Evolutionary conservation across 2,888 invertebrate species (phyloP).

Genomic region (Trilocha varians): DNA sequence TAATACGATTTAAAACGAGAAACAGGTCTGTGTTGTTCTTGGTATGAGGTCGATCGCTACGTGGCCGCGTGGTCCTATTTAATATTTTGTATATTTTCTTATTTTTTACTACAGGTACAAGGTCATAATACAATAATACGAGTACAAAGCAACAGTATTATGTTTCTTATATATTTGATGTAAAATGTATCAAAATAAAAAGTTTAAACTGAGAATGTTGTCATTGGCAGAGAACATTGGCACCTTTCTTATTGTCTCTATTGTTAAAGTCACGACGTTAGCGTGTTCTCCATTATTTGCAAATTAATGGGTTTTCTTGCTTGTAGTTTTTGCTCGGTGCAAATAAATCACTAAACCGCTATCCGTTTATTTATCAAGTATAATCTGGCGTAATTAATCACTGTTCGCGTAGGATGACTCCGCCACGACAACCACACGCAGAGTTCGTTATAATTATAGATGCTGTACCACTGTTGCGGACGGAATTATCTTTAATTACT

Average conservation of each 20-base stretch:
- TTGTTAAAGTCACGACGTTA: no score
- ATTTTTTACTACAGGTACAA: no score
- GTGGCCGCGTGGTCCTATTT: neutral
- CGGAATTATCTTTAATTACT: slow-evolving; percentile 4
- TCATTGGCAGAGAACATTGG: no score
- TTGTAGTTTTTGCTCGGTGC: neutral
- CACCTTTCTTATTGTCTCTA: no score
- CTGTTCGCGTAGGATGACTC: neutral
- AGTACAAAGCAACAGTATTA: no score
- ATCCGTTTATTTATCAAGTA: neutral
- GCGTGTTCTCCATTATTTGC: no score
- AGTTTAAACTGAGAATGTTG: no score
- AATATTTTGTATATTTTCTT: neutral
- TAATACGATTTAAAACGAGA: neutral
- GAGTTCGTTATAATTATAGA: slow-evolving; percentile 1
- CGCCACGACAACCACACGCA: neutral
- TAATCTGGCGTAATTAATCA: neutral
- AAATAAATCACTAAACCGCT: neutral
- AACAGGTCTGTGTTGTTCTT: neutral
- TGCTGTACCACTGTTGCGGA: neutral
- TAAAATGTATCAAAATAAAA: no score
- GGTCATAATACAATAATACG: no score
- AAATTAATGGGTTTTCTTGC: neutral
- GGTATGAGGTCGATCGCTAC: neutral
- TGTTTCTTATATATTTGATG: no score